Percentiles rank a stretch among this genome's conserved stretches.
Conservation (phyloP, 2,888 invertebrate species). For the Synergus umbraculus region DNA sequence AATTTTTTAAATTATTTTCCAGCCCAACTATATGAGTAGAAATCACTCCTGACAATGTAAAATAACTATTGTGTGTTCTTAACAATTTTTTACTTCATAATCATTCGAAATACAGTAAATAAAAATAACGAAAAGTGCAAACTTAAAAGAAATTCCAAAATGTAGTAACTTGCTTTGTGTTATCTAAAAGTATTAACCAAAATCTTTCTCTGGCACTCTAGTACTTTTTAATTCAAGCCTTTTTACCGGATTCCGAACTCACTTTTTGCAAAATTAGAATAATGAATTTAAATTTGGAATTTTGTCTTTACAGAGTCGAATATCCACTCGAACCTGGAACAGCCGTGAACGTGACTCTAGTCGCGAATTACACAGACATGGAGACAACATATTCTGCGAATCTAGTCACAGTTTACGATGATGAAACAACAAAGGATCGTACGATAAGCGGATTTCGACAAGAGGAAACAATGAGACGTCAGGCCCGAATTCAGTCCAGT, state of each 20-base stretch:
- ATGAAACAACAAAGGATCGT: conserved; percentile 81
- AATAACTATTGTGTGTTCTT: no score
- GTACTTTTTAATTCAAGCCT: no score
- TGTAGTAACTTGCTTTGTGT: no score
- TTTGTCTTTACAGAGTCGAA: conserved; percentile 78
- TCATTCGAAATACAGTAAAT: no score
- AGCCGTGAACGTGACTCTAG: conserved; percentile 88
- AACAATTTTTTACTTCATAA: no score
- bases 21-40: neutral
- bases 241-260: no score
- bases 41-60: no score
- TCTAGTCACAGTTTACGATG: conserved; percentile 84
- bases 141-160: no score
- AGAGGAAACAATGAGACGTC: conserved; percentile 85
- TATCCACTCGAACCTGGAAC: conserved; percentile 87
- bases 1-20: no score
- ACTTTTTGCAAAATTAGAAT: neutral
- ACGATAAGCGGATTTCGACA: conserved; percentile 82
- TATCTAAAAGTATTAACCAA: no score
- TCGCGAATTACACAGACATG: conserved; percentile 85
- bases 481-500: conserved; percentile 86
- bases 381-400: conserved; percentile 88
- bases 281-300: neutral
- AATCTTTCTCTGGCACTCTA: no score
- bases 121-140: no score